phyloP scores from a whole-genome alignment of 2,888 invertebrate genomes.

The Panorpa germanica region DNA sequence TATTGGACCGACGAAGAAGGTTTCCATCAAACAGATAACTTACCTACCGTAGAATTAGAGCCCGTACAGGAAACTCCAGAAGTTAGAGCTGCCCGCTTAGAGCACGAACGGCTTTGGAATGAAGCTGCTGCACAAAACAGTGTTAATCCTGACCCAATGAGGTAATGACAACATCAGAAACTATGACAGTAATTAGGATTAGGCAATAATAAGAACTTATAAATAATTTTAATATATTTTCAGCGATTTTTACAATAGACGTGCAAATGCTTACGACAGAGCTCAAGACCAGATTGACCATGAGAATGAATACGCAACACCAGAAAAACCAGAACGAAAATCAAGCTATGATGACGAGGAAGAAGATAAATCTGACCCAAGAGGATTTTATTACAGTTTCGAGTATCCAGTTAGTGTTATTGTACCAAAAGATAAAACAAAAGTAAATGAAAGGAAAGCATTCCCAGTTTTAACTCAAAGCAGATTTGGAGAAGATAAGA shows the following conservation, averaged over 20 bases:
- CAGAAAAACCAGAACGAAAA: constrained; percentile 11
- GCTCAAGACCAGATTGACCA: constrained; percentile 8
- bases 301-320: constrained; percentile 7
- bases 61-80: constrained; percentile 49
- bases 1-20: constrained; percentile 59
- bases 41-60: constrained; percentile 38
- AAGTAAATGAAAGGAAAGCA: too few species aligned
- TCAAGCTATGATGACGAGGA: constrained; percentile 18
- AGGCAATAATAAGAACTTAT: too few species aligned
- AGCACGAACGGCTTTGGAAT: constrained; percentile 47
- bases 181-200: too few species aligned
- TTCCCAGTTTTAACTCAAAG: too few species aligned
- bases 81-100: constrained; percentile 46
- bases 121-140: constrained; percentile 37
- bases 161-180: too few species aligned
- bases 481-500: too few species aligned
- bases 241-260: constrained; percentile 16
- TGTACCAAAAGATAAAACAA: constrained; percentile 21
- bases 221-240: constrained; percentile 7
- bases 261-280: constrained; percentile 8
- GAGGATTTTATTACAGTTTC: constrained; percentile 55
- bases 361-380: constrained; percentile 34
- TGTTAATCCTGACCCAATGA: constrained; percentile 24
- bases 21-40: constrained; percentile 62
- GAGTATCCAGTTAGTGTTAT: constrained; percentile 42